Percentiles rank a stretch among this genome's conserved stretches.
Conservation (phyloP, 2,888 invertebrate species). For the Aphelenchoides bicaudatus region DNA sequence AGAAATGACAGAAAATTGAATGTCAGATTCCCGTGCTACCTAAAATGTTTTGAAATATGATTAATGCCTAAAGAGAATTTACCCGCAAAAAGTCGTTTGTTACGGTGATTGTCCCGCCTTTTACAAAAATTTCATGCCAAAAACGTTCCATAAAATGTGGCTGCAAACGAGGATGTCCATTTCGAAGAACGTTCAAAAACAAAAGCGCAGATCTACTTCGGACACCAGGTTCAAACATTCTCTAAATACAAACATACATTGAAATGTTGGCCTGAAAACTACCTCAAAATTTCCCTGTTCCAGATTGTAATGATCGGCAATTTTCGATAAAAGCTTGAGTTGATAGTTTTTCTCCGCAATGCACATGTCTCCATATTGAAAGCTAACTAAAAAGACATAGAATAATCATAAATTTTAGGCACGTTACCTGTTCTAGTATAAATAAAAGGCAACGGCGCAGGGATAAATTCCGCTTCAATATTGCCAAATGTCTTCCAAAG, state of each 20-base stretch:
- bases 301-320: slow-evolving; percentile 11
- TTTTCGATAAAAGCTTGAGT: slow-evolving; percentile 5
- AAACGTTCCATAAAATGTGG: slow-evolving; percentile 9
- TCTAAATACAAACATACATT: slow-evolving; percentile 3
- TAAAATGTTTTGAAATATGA: not conserved
- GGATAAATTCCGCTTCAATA: not conserved
- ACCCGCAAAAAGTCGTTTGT: slow-evolving; percentile 14
- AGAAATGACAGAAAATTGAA: not conserved
- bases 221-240: not conserved
- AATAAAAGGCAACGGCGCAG: not conserved
- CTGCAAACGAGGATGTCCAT: slow-evolving; percentile 5
- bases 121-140: slow-evolving; percentile 14
- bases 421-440: not conserved
- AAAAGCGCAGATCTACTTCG: slow-evolving; percentile 3
- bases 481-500: slow-evolving; percentile 5
- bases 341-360: slow-evolving; percentile 5
- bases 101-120: not conserved
- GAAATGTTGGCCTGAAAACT: not conserved
- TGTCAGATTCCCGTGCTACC: not conserved
- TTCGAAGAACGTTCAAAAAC: slow-evolving; percentile 13
- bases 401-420: not conserved
- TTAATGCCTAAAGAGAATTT: not conserved
- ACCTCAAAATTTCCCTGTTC: slow-evolving; percentile 13
- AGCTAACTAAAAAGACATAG: slow-evolving; percentile 5
- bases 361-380: not conserved